Percentiles rank a stretch among this genome's conserved stretches.
Conservation (phyloP, 1,140 invertebrate species). For the Hylaeus anthracinus region DNA sequence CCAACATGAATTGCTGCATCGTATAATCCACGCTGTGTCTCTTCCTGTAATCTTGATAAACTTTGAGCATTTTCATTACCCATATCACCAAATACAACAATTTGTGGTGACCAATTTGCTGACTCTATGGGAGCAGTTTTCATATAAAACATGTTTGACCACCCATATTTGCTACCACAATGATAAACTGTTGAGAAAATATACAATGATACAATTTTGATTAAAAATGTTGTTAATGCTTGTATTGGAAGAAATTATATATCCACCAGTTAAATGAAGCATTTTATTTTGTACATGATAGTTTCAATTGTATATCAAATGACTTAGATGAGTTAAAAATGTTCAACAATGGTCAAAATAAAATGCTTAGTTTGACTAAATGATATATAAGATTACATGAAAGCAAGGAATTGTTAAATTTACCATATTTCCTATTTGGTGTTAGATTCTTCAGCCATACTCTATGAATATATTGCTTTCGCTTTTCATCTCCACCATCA, state of each 20-base stretch:
- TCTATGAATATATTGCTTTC: slow-evolving; percentile 91
- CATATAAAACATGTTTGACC: slow-evolving; percentile 91
- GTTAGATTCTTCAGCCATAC: slow-evolving; percentile 81
- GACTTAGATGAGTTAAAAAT: too few relatives aligned
- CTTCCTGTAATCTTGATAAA: slow-evolving; percentile 89
- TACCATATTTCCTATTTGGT: slow-evolving; percentile 80
- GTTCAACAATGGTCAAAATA: too few relatives aligned
- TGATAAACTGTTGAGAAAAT: slow-evolving; percentile 87
- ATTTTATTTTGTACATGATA: too few relatives aligned
- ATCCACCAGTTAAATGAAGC: too few relatives aligned
- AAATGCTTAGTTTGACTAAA: too few relatives aligned
- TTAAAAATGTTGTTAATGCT: too few relatives aligned
- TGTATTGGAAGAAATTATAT: too few relatives aligned
- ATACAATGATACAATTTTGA: neutral
- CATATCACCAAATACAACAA: slow-evolving; percentile 96
- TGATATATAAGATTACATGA: neutral
- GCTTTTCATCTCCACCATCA: slow-evolving; percentile 88
- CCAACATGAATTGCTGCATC: slow-evolving; percentile 96
- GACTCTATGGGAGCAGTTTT: slow-evolving; percentile 84
- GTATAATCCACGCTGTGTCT: slow-evolving; percentile 89
- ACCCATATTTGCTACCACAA: slow-evolving; percentile 89
- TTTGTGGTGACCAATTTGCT: slow-evolving; percentile 87
- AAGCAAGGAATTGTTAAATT: slow-evolving; percentile 31
- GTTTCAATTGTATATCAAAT: too few relatives aligned
- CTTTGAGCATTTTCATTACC: slow-evolving; percentile 94